Evolutionary conservation across 2,797 vertebrate genomes (phyloP).

Genomic region (Mormyrus proboscirostris): DNA sequence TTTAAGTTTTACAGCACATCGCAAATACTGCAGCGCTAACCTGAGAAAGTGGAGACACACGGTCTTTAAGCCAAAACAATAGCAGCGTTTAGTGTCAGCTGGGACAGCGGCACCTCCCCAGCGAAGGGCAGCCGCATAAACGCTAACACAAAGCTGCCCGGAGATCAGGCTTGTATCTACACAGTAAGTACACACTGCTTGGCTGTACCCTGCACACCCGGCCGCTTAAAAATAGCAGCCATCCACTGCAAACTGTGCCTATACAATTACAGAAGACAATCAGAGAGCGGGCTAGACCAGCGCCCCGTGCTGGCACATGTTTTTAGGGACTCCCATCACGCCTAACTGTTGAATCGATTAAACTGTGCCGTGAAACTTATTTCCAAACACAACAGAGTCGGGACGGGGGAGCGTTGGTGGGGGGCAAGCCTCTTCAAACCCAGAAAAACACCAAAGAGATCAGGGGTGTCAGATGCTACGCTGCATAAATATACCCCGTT

Average conservation of each 20-base stretch:
- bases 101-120: neutral
- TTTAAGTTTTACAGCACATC: neutral
- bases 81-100: neutral
- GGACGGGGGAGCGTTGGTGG: neutral
- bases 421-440: neutral
- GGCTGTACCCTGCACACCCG: neutral
- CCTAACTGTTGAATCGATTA: neutral
- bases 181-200: neutral
- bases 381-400: neutral
- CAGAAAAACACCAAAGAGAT: neutral
- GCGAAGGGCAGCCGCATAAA: neutral
- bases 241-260: conserved; percentile 9
- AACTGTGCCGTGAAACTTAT: neutral
- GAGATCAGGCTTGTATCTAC: neutral
- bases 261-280: conserved; percentile 1
- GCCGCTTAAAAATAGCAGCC: conserved; percentile 27
- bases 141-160: neutral
- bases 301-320: neutral
- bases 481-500: neutral
- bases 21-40: neutral
- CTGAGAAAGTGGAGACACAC: neutral
- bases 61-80: neutral
- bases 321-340: neutral
- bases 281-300: neutral
- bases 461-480: neutral